Percentiles rank a stretch among this genome's conserved stretches.
Evolutionary conservation across 92 coral and sea anemone genomes (phyloP).

Genomic region (Umimayanthus kanabou): DNA sequence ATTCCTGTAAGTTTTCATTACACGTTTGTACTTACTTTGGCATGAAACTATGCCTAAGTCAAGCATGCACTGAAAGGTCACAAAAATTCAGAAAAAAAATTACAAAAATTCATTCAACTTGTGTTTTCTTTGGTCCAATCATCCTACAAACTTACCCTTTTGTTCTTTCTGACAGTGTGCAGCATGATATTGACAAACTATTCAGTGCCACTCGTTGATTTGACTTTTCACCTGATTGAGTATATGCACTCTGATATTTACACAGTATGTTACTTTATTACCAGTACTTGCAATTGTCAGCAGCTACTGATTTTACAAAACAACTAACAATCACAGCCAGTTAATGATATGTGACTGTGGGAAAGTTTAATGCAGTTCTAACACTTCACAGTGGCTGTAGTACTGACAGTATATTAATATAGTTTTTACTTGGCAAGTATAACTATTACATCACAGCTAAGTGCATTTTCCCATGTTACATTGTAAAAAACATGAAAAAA

Average conservation of each 20-base stretch:
- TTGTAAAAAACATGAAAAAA: constrained; percentile 3
- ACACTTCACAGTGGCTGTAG: constrained; percentile 24
- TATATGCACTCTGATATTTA: background rate
- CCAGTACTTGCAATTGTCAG: background rate
- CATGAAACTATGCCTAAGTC: background rate
- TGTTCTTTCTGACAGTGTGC: background rate
- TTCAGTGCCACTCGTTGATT: no score
- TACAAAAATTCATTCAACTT: background rate
- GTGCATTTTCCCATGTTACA: constrained; percentile 14
- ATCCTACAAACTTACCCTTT: background rate
- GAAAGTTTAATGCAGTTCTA: constrained; percentile 16
- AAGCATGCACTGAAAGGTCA: constrained; percentile 22
- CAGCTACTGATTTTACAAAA: background rate
- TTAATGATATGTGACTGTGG: no score
- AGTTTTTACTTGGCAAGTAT: no score
- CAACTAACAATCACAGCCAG: no score
- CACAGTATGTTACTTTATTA: constrained; percentile 17
- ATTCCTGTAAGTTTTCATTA: constrained; percentile 28
- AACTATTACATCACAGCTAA: background rate
- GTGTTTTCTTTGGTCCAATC: background rate
- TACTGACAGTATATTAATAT: constrained; percentile 12
- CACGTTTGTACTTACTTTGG: background rate
- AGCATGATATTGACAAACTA: no score
- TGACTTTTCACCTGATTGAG: no score
- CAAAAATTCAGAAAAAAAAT: background rate